A percentile compares a stretch with the other conserved stretches of the same genome.
phyloP scores from a whole-genome alignment of 2,888 invertebrate species.

The Halocaridina rubra region DNA sequence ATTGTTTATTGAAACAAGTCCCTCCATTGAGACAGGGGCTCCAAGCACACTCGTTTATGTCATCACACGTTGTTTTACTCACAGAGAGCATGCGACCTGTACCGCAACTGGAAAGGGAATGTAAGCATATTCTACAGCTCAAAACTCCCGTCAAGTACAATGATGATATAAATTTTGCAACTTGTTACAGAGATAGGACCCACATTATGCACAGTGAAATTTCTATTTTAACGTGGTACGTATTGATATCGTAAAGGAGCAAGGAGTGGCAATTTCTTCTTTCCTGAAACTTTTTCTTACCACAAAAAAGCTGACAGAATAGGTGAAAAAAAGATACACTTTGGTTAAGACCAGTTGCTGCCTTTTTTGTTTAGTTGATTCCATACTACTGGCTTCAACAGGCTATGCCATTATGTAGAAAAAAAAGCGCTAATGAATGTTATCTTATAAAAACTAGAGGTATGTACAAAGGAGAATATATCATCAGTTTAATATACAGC shows the following conservation, averaged over 20 bases:
- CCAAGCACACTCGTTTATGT: conserved; percentile 24
- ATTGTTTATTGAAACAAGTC: conserved; percentile 22
- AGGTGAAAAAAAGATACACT: no score
- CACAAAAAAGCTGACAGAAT: no score
- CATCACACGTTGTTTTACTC: conserved; percentile 9
- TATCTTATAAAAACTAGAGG: no score
- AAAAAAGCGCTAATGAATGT: no score
- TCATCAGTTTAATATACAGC: no score
- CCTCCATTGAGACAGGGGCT: conserved; percentile 32
- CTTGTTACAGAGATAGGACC: neutral
- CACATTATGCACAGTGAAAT: neutral
- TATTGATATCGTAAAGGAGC: neutral
- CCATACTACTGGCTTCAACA: no score
- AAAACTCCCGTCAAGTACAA: neutral
- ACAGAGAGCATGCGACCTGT: neutral
- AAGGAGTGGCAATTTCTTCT: neutral
- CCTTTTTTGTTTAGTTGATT: no score
- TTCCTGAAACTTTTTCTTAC: no score
- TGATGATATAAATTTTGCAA: neutral
- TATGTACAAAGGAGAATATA: no score
- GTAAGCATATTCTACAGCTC: neutral
- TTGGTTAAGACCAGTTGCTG: no score
- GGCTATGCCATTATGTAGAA: no score
- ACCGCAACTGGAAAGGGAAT: neutral
- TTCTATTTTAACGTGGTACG: no score